Percentiles rank a stretch among this genome's conserved stretches.
phyloP scores from a whole-genome alignment of 2,797 vertebrate genomes.

The Oreochromis mossambicus region DNA sequence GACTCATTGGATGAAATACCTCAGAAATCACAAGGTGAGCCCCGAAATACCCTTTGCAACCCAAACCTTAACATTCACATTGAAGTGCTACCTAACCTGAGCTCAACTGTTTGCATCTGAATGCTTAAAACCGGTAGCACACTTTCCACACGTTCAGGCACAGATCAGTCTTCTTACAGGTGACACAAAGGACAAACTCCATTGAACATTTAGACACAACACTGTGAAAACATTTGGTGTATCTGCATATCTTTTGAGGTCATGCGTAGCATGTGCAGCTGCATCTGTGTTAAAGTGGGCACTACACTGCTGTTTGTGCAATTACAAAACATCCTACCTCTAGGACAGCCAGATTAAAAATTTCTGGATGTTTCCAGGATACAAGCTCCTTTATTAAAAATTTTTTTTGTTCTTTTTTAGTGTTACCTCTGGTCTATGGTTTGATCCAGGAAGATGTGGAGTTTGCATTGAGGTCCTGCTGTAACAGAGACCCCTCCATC shows the following conservation, averaged over 20 bases:
- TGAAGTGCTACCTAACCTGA: slow-evolving; percentile 13
- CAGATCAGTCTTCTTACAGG: slow-evolving; percentile 14
- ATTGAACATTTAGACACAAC: slow-evolving; percentile 43
- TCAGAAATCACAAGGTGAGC: slow-evolving; percentile 6
- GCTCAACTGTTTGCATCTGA: slow-evolving; percentile 14
- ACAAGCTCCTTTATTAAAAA: neutral
- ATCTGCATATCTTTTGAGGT: slow-evolving; percentile 12
- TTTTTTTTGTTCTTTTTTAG: neutral
- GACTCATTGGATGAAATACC: slow-evolving; percentile 17
- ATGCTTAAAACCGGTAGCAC: neutral
- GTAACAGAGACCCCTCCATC: slow-evolving; percentile 82
- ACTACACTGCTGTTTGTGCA: neutral
- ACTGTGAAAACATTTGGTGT: slow-evolving; percentile 42
- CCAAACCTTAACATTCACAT: neutral
- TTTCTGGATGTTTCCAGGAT: neutral
- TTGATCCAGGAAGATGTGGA: slow-evolving; percentile 88
- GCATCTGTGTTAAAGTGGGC: slow-evolving; percentile 21
- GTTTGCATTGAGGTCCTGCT: slow-evolving; percentile 91
- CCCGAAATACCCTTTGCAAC: neutral
- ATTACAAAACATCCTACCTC: slow-evolving; percentile 41
- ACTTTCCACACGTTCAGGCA: slow-evolving; percentile 17
- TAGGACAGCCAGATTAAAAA: slow-evolving; percentile 28
- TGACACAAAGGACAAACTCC: slow-evolving; percentile 12
- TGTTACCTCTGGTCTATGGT: slow-evolving; percentile 82
- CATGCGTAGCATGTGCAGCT: slow-evolving; percentile 46